These are phyloP conservation scores for Panorpa germanica DNA, from an alignment of 2,888 invertebrate species.

Conservation along the genomic window DNA sequence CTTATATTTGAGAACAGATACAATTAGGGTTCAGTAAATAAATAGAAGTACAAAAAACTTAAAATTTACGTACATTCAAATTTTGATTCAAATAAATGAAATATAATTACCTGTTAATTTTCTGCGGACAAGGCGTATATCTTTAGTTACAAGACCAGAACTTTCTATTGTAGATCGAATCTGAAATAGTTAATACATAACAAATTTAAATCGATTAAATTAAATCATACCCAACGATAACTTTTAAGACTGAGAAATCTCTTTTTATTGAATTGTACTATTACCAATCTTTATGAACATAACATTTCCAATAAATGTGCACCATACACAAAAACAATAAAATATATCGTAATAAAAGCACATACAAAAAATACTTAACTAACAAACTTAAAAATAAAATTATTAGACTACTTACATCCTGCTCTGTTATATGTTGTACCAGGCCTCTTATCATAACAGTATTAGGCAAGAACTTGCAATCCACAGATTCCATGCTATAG, in stretches of 20 bases:
- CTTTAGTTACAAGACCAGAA: constrained; percentile 55
- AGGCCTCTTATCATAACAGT: constrained; percentile 59
- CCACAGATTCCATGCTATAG: no score
- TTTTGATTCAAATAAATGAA: constrained; percentile 6
- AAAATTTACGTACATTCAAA: constrained; percentile 6
- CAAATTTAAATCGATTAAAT: constrained; percentile 6
- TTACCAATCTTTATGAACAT: no score
- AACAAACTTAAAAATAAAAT: constrained; percentile 3
- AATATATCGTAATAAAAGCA: not conserved
- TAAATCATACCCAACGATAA: no score
- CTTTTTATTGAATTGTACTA: not conserved
- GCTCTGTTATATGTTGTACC: constrained; percentile 55
- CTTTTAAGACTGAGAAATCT: no score
- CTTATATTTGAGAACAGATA: no score
- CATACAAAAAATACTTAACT: not conserved
- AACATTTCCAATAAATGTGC: not conserved
- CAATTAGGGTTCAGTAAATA: no score
- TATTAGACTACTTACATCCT: constrained; percentile 38
- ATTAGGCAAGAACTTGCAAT: no score
- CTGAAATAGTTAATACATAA: constrained; percentile 27
- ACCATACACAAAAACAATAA: not conserved
- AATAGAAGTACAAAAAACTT: constrained; percentile 2
- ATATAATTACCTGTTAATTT: constrained; percentile 58
- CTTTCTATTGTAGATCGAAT: constrained; percentile 58
- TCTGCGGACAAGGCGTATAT: constrained; percentile 65